Conservation (phyloP, 2,888 invertebrate genomes). For the Glyphotaelius pellucidus region DNA sequence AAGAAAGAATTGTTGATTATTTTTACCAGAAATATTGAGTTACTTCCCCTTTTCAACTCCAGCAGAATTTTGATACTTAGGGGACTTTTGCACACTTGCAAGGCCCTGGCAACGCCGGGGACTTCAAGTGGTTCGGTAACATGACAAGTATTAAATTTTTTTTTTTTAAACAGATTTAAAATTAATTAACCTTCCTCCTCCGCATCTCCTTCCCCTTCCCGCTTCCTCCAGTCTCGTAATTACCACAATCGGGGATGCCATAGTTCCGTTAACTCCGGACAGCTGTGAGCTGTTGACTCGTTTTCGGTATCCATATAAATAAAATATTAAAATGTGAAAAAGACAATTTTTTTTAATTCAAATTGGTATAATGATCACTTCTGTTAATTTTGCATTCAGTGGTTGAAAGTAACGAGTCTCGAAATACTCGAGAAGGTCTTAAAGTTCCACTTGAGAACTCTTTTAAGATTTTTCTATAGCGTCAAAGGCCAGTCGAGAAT, state of each 20-base stretch:
- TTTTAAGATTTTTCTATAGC: neutral
- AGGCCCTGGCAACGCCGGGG: too few relatives aligned
- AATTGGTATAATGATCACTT: neutral
- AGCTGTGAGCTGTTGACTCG: neutral
- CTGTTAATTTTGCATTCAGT: neutral
- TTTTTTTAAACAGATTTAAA: too few relatives aligned
- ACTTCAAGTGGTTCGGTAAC: too few relatives aligned
- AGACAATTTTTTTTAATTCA: neutral
- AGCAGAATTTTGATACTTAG: too few relatives aligned
- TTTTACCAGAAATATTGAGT: too few relatives aligned
- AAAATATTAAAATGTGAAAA: neutral
- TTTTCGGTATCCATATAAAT: neutral
- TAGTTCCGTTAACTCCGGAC: neutral
- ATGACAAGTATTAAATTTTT: too few relatives aligned
- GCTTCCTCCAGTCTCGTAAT: too few relatives aligned
- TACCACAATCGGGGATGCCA: neutral
- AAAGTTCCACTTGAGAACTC: neutral
- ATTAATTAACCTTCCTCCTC: too few relatives aligned
- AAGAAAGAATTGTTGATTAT: too few relatives aligned
- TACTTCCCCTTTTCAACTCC: too few relatives aligned
- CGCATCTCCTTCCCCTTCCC: too few relatives aligned
- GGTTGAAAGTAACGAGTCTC: neutral
- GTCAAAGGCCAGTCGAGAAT: neutral
- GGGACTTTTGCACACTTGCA: too few relatives aligned
- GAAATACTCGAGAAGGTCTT: neutral